Conservation (phyloP, 2,888 invertebrate species). For the Liposcelis brunnea region DNA sequence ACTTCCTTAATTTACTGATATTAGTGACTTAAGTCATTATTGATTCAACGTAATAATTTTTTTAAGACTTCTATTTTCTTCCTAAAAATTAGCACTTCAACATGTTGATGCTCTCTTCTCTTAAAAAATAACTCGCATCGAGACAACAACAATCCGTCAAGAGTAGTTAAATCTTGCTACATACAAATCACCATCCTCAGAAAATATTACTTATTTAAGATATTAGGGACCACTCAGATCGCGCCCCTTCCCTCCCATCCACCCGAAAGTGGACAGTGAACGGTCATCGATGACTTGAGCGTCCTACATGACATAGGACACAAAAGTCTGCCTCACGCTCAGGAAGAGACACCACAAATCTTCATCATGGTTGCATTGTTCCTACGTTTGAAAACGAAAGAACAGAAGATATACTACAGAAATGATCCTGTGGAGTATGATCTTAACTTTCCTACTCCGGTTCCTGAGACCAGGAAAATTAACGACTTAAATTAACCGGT, state of each 20-base stretch:
- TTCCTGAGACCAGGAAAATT: no score
- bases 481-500: no score
- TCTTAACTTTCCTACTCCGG: neutral
- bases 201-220: neutral
- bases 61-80: no score
- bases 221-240: constrained; percentile 7
- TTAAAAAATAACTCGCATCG: no score
- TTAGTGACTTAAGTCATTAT: no score
- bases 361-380: constrained; percentile 37
- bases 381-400: constrained; percentile 32
- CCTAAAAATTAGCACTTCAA: no score
- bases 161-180: no score
- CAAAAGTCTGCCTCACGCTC: constrained; percentile 31
- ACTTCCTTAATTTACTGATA: no score
- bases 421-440: constrained; percentile 44
- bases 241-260: neutral
- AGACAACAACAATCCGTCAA: no score
- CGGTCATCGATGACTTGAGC: constrained; percentile 6
- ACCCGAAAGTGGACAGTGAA: neutral
- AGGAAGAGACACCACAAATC: constrained; percentile 33
- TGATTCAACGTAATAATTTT: no score
- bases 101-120: no score
- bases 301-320: neutral
- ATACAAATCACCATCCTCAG: no score
- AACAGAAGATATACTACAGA: constrained; percentile 45